Percentiles rank a stretch among this genome's conserved stretches.
Conservation (phyloP, 1,140 invertebrate species). For the Nebria ingens region DNA sequence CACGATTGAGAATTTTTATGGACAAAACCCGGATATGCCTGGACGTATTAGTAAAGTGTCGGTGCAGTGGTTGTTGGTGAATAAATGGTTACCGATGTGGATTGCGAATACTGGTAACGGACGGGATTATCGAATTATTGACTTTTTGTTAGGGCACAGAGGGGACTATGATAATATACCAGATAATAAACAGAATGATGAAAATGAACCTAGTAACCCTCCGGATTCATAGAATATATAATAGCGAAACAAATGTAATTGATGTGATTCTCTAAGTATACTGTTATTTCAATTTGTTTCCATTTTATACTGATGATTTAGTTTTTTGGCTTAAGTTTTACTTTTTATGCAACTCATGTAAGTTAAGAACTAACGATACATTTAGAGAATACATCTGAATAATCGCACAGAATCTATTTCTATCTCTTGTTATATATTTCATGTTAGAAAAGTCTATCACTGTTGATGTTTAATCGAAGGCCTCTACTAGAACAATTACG, state of each 20-base stretch:
- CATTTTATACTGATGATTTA: too few species aligned
- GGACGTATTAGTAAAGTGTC: slow-evolving; percentile 43
- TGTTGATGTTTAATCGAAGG: slow-evolving; percentile 1
- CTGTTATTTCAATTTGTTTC: too few species aligned
- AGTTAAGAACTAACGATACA: too few species aligned
- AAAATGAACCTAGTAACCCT: slow-evolving; percentile 11
- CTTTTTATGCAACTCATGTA: too few species aligned
- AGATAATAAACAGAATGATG: background rate
- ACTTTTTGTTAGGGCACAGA: slow-evolving; percentile 35
- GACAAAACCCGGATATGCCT: slow-evolving; percentile 22
- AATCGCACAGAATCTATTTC: too few species aligned
- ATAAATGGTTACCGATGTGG: slow-evolving; percentile 47
- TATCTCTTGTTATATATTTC: slow-evolving; percentile 4
- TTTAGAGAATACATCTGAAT: too few species aligned
- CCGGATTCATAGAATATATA: background rate
- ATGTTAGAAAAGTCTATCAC: slow-evolving; percentile 8
- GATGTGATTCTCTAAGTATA: too few species aligned
- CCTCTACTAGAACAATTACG: slow-evolving; percentile 4
- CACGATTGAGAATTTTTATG: slow-evolving; percentile 27
- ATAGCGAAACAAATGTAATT: too few species aligned
- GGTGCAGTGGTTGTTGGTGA: slow-evolving; percentile 44
- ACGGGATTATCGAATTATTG: slow-evolving; percentile 45
- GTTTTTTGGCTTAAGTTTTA: too few species aligned
- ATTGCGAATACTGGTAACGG: slow-evolving; percentile 40
- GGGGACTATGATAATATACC: slow-evolving; percentile 18